These are phyloP conservation scores for Copidosoma aretas DNA, from an alignment of 2,888 invertebrate species.

Conservation along the genomic window DNA sequence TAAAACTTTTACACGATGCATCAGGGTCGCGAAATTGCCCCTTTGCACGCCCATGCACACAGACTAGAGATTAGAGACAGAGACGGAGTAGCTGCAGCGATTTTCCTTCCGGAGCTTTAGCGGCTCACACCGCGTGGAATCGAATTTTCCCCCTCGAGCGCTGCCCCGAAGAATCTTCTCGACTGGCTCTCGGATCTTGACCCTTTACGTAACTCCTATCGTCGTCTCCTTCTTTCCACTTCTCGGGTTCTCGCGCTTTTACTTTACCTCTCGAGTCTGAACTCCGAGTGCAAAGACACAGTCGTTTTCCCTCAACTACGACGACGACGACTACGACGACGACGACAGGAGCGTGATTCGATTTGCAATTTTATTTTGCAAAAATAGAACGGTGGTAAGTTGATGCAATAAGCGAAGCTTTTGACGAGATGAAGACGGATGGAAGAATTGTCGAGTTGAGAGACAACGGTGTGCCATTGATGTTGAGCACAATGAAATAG, in stretches of 20 bases:
- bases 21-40: background rate
- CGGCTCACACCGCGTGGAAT: slow-evolving; percentile 16
- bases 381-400: too few relatives aligned
- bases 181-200: slow-evolving; percentile 16
- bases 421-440: too few relatives aligned
- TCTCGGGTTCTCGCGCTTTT: slow-evolving; percentile 7
- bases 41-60: background rate
- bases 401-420: too few relatives aligned
- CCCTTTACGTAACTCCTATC: slow-evolving; percentile 8
- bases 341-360: slow-evolving; percentile 15
- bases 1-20: slow-evolving; percentile 12
- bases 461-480: too few relatives aligned
- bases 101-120: slow-evolving; percentile 1
- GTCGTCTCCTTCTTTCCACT: slow-evolving; percentile 9
- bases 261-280: slow-evolving; percentile 3
- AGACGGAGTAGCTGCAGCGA: slow-evolving; percentile 19
- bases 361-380: slow-evolving; percentile 25
- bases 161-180: slow-evolving; percentile 8
- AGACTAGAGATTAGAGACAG: slow-evolving; percentile 7
- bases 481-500: too few relatives aligned
- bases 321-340: too few relatives aligned
- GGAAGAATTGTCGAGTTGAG: too few relatives aligned
- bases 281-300: background rate
- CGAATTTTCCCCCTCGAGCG: background rate
- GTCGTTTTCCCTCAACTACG: background rate